phyloP scores from a whole-genome alignment of 1,140 invertebrate genomes.

The Semibalanus balanoides region DNA sequence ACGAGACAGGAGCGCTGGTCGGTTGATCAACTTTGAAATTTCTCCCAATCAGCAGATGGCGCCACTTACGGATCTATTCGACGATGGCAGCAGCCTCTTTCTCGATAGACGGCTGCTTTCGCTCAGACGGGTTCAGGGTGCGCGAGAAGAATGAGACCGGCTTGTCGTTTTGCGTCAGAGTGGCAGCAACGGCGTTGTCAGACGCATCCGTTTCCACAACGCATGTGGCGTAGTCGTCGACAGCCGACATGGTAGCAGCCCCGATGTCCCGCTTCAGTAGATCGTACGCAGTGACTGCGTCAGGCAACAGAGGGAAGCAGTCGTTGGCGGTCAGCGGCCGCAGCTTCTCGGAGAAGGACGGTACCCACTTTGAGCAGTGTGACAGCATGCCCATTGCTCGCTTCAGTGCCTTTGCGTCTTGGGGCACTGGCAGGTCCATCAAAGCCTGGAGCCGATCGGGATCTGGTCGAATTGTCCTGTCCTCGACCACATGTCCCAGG shows the following conservation, averaged over 20 bases:
- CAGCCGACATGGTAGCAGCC: neutral
- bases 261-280: neutral
- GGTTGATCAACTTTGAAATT: slow-evolving; percentile 11
- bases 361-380: neutral
- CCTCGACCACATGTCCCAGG: slow-evolving; percentile 5
- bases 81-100: slow-evolving; percentile 10
- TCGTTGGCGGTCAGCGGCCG: neutral
- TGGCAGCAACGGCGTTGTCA: slow-evolving; percentile 8
- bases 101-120: slow-evolving; percentile 10
- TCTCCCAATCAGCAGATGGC: slow-evolving; percentile 1
- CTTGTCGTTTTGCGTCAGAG: neutral
- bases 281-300: neutral
- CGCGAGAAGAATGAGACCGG: slow-evolving; percentile 13
- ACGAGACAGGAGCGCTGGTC: slow-evolving; percentile 7
- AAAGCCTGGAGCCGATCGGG: slow-evolving; percentile 12
- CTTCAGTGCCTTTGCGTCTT: slow-evolving; percentile 2
- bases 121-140: slow-evolving; percentile 6
- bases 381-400: slow-evolving; percentile 1
- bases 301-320: neutral
- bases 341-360: neutral
- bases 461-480: slow-evolving; percentile 11
- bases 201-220: slow-evolving; percentile 15
- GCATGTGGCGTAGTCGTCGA: neutral
- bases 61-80: neutral
- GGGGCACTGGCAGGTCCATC: slow-evolving; percentile 11